Evolutionary conservation across 1,140 invertebrate genomes (phyloP), one percentile per base, ranked within the genome.

Genomic region (Ephestia elutella): DNA sequence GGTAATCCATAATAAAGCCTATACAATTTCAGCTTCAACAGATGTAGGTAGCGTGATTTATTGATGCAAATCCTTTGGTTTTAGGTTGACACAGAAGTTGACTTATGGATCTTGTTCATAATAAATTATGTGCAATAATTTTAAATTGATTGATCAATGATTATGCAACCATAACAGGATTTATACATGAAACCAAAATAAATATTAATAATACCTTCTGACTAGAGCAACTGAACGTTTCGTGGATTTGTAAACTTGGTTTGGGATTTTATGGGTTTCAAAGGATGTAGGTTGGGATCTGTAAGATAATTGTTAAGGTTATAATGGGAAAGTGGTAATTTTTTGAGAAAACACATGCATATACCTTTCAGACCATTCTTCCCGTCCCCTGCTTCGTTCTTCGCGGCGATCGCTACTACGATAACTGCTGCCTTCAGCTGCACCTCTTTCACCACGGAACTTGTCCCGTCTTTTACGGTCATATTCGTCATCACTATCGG

Each of bases 401-500:
- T 94, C 93, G 35, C 94, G 92, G 56, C 94, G 89, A 49, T 95
- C 91, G 19, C 94, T 92, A 62, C 94, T 92, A 68, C 94, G 90
- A 70, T 94, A 94, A 62, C 92, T 95, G 63, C 95, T 95, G 3
- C 93, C 93, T 70, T 89, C 88, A 15, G 86, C 86, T 19, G 85
- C 66, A 11, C 92, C 92, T 63, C 96, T 90, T 90, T 97, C 96
- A 8, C 95, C 96, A 54, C 95, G 91, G 75, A 97, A 97, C 80
- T 97, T 97, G 71, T 97, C 96, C 30, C 96, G 90, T 48, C 95
- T 88, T 78, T 97, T 96, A 21, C 95, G 91, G 82, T 97, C 95
- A 73, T 96, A 96, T 78, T 97, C 96, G 87, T 97, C 96, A 82
- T 97, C 96, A 70, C 95, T 96, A 79, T 97, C 96, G 63, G 90